Base-by-base conservation (phyloP, 2,113 vertebrate species). In the Osmerus mordax region DNA sequence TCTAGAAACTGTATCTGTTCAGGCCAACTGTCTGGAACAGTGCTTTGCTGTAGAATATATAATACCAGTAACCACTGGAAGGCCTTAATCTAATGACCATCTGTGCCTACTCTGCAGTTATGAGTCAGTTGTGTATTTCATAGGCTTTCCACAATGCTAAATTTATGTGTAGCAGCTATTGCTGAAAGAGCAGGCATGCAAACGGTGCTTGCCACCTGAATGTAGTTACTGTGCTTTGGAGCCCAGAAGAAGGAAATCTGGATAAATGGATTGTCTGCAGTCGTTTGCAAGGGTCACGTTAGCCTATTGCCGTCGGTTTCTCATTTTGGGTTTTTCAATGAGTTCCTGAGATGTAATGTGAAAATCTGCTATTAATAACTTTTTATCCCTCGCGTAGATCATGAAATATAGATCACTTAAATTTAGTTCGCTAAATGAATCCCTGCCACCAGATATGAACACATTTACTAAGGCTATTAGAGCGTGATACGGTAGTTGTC, bases 351-450 rank as follows among this genome's bases (percentile, higher is more conserved):
- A 65, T 69, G 73, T 78, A 77, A 85, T 79, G 80, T 75, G 76
- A 84, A 79, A 69, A 85, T 87, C 75, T 84, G 73, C 85, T 82
- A 81, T 85, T 84, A 83, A 85, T 86, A 84, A 85, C 72, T 89
- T 75, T 79, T 75, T 67, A 80, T 73, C 80, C 70, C 67, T 61
- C 15, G 7, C 16, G 9, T 7, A 54, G 84, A 84, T 85, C 74
- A 87, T 87, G 72, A 87, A 88, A 89, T 87, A 84, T 83, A 85
- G 85, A 88, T 87, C 72, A 83, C 83, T 75, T 28, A 81, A 29
- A 82, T 72, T 77, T 52, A 83, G 84, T 85, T 86, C 87, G 16
- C 83, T 75, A 85, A 83, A 87, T 83, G 72, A 84, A 81, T 73
- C 73, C 70, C 79, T 82, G 79, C 75, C 75, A 82, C 78, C 79